These are phyloP conservation scores for Apistogramma diplotaenia DNA, from an alignment of 2,113 vertebrate species.

Conservation along the genomic window DNA sequence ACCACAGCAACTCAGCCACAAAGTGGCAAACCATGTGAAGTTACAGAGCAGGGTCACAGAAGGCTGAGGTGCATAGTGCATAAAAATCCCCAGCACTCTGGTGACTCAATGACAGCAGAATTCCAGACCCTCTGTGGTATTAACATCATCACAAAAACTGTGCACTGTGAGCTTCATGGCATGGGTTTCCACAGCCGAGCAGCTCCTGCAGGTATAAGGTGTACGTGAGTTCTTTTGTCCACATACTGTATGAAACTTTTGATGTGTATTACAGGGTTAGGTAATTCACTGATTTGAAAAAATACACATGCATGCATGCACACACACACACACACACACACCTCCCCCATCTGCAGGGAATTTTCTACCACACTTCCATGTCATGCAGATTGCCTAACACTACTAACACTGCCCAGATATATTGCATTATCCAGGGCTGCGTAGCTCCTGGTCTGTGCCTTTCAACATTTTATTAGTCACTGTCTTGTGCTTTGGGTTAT, in stretches of 20 bases:
- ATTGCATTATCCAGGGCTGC: slow-evolving; percentile 17
- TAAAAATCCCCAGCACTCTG: background rate
- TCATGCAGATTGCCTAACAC: slow-evolving; percentile 27
- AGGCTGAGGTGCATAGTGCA: too few species aligned
- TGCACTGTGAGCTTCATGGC: rapidly evolving
- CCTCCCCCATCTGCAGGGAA: background rate
- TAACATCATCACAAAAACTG: background rate
- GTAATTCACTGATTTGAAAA: too few species aligned
- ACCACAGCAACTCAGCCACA: background rate
- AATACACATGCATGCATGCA: background rate
- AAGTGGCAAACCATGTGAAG: background rate
- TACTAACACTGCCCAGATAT: slow-evolving; percentile 27
- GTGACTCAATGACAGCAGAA: background rate
- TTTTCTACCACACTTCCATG: slow-evolving; percentile 11
- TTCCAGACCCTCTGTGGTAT: background rate
- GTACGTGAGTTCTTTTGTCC: background rate
- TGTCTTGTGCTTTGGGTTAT: slow-evolving; percentile 28
- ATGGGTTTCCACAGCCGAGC: background rate
- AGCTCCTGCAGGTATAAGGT: background rate
- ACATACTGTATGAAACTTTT: too few species aligned
- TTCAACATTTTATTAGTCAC: slow-evolving; percentile 51
- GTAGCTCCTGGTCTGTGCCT: slow-evolving; percentile 28
- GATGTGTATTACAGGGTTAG: too few species aligned
- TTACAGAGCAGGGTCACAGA: too few species aligned
- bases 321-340: background rate